Percentiles rank a stretch among this genome's conserved stretches.
Evolutionary conservation across 2,113 vertebrate species (phyloP).

Genomic region (Abramis brama): DNA sequence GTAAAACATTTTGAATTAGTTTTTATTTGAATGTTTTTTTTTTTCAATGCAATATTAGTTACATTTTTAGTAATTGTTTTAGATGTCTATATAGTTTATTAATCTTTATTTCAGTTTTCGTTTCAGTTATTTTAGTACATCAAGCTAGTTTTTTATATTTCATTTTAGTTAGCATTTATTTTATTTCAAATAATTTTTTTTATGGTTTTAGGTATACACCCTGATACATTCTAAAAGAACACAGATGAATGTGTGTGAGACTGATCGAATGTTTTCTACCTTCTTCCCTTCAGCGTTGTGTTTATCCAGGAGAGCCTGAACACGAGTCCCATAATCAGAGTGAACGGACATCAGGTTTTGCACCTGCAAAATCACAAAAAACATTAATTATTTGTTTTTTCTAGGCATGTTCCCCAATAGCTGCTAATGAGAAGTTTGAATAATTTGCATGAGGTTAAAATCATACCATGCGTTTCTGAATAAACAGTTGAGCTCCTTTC

Average conservation of each 20-base stretch:
- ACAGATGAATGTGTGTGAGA: too few relatives aligned
- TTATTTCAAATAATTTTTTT: too few relatives aligned
- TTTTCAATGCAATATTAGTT: background rate
- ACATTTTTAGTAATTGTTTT: too few relatives aligned
- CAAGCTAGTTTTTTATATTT: too few relatives aligned
- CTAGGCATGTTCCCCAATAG: background rate
- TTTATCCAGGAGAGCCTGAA: slow-evolving; percentile 84
- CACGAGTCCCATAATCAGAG: slow-evolving; percentile 80
- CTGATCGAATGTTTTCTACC: slow-evolving; percentile 67
- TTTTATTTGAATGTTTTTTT: too few relatives aligned
- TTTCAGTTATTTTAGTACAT: too few relatives aligned
- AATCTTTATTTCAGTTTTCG: too few relatives aligned
- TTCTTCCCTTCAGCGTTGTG: slow-evolving; percentile 79
- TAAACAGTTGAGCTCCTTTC: slow-evolving; percentile 88
- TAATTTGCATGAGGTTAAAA: background rate
- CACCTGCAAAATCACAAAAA: slow-evolving; percentile 73
- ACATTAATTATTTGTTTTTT: too few relatives aligned
- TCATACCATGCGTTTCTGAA: slow-evolving; percentile 87
- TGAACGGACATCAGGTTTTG: slow-evolving; percentile 86
- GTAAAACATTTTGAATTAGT: too few relatives aligned
- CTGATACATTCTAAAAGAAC: background rate
- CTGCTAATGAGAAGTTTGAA: background rate
- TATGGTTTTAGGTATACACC: background rate
- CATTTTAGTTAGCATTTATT: too few relatives aligned
- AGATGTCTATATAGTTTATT: too few relatives aligned